phyloP scores from a whole-genome alignment of 2,888 invertebrate genomes.

The Galeruca laticollis region DNA sequence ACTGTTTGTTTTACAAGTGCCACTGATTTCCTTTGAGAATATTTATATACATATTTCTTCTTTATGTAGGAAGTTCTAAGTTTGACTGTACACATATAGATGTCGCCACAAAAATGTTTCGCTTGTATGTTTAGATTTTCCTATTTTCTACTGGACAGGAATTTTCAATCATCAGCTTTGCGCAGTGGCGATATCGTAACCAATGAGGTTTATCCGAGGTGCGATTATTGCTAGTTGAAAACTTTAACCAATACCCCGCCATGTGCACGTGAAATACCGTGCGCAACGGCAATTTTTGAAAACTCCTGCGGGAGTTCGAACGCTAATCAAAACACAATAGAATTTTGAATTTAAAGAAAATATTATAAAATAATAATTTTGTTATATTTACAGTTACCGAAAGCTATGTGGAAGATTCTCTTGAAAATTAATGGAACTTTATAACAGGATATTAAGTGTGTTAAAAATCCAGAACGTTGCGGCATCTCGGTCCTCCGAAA shows the following conservation, averaged over 20 bases:
- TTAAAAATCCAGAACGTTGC: no score
- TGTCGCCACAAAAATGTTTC: background rate
- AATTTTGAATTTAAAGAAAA: no score
- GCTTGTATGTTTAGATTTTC: background rate
- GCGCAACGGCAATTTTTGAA: constrained; percentile 70
- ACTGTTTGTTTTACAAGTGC: no score
- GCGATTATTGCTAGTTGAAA: constrained; percentile 74
- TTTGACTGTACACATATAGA: background rate
- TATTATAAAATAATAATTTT: no score
- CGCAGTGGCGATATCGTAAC: constrained; percentile 95
- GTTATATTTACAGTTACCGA: no score
- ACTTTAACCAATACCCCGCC: constrained; percentile 72
- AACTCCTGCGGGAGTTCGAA: constrained; percentile 58
- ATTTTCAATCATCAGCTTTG: constrained; percentile 74
- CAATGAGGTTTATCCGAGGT: constrained; percentile 91
- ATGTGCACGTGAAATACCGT: constrained; percentile 68
- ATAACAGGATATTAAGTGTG: no score
- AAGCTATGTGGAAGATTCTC: no score
- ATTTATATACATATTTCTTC: no score
- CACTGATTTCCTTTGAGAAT: no score
- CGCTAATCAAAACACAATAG: constrained; percentile 37
- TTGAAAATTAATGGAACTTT: no score
- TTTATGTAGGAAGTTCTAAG: background rate
- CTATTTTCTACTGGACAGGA: no score
- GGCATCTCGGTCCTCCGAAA: no score